phyloP scores from a whole-genome alignment of 2,888 invertebrate species.

The Marasmarcha lunaedactyla region DNA sequence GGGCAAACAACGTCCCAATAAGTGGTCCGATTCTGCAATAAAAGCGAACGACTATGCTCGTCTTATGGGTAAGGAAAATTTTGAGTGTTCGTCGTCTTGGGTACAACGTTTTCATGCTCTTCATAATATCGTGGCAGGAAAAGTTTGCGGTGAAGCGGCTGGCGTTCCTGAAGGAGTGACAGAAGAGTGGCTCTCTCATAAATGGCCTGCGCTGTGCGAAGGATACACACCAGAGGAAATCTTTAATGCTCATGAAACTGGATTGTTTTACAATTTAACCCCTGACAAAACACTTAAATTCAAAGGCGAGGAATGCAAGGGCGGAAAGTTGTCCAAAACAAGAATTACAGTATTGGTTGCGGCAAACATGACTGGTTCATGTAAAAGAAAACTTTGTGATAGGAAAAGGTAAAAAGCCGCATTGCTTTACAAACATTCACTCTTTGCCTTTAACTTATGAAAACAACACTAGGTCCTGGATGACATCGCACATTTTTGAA shows the following conservation, averaged over 20 bases:
- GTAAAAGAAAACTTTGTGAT: slow-evolving; percentile 25
- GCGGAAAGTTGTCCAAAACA: slow-evolving; percentile 28
- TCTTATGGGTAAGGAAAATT: too few relatives aligned
- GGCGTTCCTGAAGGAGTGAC: slow-evolving; percentile 12
- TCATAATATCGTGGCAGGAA: slow-evolving; percentile 21
- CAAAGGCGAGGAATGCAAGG: too few relatives aligned
- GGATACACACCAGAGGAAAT: slow-evolving; percentile 18
- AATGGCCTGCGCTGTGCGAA: too few relatives aligned
- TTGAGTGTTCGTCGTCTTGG: slow-evolving; percentile 20
- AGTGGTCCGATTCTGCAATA: too few relatives aligned
- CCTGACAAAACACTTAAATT: too few relatives aligned
- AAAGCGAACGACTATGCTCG: slow-evolving; percentile 16
- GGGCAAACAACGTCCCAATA: too few relatives aligned
- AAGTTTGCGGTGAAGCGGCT: too few relatives aligned
- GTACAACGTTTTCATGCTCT: slow-evolving; percentile 19
- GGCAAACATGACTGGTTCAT: slow-evolving; percentile 24
- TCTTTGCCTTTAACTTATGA: slow-evolving; percentile 20
- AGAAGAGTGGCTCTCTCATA: slow-evolving; percentile 17
- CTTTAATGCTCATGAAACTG: slow-evolving; percentile 23
- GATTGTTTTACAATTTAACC: too few relatives aligned
- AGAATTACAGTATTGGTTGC: slow-evolving; percentile 25
- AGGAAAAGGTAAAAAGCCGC: slow-evolving; percentile 25
- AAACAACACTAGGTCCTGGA: slow-evolving; percentile 27
- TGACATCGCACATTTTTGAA: slow-evolving; percentile 24
- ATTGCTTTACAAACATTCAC: slow-evolving; percentile 20